Percentiles rank a stretch among this genome's conserved stretches.
phyloP scores from a whole-genome alignment of 2,888 invertebrate species.

The Sphinx pinastri region DNA sequence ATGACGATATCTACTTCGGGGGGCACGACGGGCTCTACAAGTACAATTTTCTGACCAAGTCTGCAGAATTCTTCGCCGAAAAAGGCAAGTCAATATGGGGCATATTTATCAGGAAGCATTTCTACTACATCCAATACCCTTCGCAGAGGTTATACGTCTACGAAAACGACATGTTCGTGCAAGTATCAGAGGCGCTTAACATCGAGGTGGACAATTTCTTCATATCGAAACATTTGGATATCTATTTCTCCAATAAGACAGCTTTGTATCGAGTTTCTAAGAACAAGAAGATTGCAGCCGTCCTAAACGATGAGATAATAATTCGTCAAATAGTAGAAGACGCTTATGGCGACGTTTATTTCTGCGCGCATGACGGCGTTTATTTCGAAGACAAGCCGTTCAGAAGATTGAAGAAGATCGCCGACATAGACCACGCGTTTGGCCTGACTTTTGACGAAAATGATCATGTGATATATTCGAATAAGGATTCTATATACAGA shows the following conservation, averaged over 20 bases:
- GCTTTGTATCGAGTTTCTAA: constrained; percentile 70
- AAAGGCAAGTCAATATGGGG: constrained; percentile 71
- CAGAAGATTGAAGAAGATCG: constrained; percentile 52
- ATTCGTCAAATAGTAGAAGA: constrained; percentile 69
- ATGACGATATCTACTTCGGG: constrained; percentile 74
- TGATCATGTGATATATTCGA: constrained; percentile 65
- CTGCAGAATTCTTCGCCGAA: constrained; percentile 69
- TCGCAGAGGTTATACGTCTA: constrained; percentile 64
- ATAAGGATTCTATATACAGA: constrained; percentile 59
- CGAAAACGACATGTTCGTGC: constrained; percentile 56
- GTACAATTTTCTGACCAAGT: constrained; percentile 64
- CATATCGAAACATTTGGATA: constrained; percentile 57
- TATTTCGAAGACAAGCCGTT: constrained; percentile 68
- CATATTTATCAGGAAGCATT: constrained; percentile 62
- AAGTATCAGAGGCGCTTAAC: constrained; percentile 59
- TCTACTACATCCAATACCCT: constrained; percentile 75
- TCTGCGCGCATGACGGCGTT: constrained; percentile 62
- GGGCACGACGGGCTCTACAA: constrained; percentile 76
- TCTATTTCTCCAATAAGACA: constrained; percentile 70
- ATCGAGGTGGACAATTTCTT: constrained; percentile 69
- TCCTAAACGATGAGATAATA: constrained; percentile 57
- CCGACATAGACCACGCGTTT: constrained; percentile 57
- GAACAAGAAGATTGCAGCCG: constrained; percentile 41
- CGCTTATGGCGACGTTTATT: constrained; percentile 64
- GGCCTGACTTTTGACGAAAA: constrained; percentile 69